Evolutionary conservation across 2,113 vertebrate species (phyloP), one percentile per base, ranked within the genome.

Genomic region (Ibidorhyncha struthersii): DNA sequence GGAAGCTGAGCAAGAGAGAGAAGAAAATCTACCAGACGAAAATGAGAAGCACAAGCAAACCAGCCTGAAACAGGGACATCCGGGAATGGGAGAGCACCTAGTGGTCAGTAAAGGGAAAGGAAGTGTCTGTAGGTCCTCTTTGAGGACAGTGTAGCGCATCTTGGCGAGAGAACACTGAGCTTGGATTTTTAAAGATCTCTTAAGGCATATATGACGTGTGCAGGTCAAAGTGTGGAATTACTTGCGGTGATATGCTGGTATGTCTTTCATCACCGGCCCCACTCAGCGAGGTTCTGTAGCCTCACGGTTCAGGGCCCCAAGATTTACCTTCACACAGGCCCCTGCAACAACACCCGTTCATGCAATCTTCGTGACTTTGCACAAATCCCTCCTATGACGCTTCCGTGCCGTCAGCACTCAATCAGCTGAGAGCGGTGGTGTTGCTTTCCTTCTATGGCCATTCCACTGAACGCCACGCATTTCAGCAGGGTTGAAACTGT

Each of bases 1-100:
- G 86, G 99, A 99, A 98, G 99, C 99, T 0, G 99, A 99, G 90
- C 99, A 99, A 53, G 99, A 98, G 50, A 98, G 96, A 89, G 98
- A 97, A 56, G 98, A 98, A 89, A 99, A 98, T 91, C 79, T 98
- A 23, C 98, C 98, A 11, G 96, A 97, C 58, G 98, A 98, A 84
- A 98, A 97, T 41, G 98, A 98, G 49, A 98, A 98, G 43, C 98
- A 97, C 55, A 98, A 95, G 38, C 91, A 95, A 63, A 93, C 16
- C 73, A 86, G 90, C 32, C 90, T 97, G 15, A 98, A 98, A 29
- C 98, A 93, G 34, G 96, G 95, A 52, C 98, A 98, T 1, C 97
- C 98, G 2, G 99, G 98, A 30, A 97, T 98, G 96, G 99, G 99
- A 70, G 99, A 99, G 30, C 99, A 99, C 80, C 97, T 99, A 87